Percentiles rank a stretch among this genome's conserved stretches.
These are phyloP conservation scores for Trissolcus japonicus DNA, from an alignment of 2,888 invertebrate species.

Conservation along the genomic window DNA sequence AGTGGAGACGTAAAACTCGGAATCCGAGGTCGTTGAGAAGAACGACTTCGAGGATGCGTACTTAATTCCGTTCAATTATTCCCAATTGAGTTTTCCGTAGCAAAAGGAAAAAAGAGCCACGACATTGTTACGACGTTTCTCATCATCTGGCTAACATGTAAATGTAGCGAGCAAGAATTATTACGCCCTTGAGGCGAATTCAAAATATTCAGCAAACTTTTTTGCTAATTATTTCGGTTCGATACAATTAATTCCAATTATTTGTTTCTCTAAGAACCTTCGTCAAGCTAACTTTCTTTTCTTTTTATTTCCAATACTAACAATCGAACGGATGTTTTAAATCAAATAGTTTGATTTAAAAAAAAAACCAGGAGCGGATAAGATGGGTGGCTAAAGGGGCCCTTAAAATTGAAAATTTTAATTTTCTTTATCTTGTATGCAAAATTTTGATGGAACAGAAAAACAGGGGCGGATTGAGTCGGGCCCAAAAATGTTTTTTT, in stretches of 20 bases:
- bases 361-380: no score
- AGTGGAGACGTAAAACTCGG: slow-evolving; percentile 22
- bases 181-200: slow-evolving; percentile 23
- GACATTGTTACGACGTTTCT: slow-evolving; percentile 48
- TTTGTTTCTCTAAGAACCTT: neutral
- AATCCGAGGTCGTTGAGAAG: slow-evolving; percentile 25
- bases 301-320: no score
- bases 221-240: neutral
- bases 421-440: no score
- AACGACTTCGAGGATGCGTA: slow-evolving; percentile 48
- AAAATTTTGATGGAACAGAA: no score
- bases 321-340: no score
- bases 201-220: slow-evolving; percentile 8
- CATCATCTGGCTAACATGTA: slow-evolving; percentile 34
- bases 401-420: no score
- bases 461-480: no score
- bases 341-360: no score
- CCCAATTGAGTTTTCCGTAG: slow-evolving; percentile 51
- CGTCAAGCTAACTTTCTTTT: no score
- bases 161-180: slow-evolving; percentile 21
- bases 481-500: no score
- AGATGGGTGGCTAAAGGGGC: no score
- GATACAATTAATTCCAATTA: neutral
- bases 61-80: slow-evolving; percentile 53
- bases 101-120: slow-evolving; percentile 39